Percentiles rank a stretch among this genome's conserved stretches.
These are phyloP conservation scores for Damaliscus lunatus DNA, from an alignment of 2,113 vertebrate species.

Conservation along the genomic window DNA sequence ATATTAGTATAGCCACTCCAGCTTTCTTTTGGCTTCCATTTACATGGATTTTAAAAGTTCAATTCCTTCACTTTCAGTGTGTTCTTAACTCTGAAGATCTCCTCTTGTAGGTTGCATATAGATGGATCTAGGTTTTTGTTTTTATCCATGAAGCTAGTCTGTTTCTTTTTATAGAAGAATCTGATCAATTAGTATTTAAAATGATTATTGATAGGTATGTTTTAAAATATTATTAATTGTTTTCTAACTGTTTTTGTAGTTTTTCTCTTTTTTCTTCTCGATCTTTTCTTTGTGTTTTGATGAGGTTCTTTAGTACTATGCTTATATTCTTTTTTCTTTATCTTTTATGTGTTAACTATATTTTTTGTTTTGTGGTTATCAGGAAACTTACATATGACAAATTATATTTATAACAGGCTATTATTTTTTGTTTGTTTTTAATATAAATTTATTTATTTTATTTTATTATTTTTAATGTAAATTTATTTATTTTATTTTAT, in stretches of 20 bases:
- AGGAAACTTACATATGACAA: background rate
- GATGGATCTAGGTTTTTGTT: background rate
- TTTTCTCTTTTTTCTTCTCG: background rate
- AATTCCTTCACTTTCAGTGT: background rate
- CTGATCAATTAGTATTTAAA: background rate
- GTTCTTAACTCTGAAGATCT: background rate
- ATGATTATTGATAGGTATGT: background rate
- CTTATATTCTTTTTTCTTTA: background rate
- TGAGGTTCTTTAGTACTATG: background rate
- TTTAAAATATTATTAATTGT: background rate
- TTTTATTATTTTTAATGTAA: no score
- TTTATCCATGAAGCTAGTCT: background rate
- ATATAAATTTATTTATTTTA: no score
- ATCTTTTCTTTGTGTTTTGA: background rate
- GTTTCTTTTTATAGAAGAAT: background rate
- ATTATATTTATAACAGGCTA: background rate
- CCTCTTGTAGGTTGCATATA: background rate
- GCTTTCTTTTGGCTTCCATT: background rate
- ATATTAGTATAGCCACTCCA: background rate
- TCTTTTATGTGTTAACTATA: background rate
- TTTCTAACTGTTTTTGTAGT: background rate
- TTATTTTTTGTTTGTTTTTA: no score
- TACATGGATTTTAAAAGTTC: background rate
- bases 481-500: no score
- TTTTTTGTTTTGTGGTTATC: background rate